These are phyloP conservation scores for Polylopha cassiicola DNA, from an alignment of 2,888 invertebrate species.

Conservation along the genomic window DNA sequence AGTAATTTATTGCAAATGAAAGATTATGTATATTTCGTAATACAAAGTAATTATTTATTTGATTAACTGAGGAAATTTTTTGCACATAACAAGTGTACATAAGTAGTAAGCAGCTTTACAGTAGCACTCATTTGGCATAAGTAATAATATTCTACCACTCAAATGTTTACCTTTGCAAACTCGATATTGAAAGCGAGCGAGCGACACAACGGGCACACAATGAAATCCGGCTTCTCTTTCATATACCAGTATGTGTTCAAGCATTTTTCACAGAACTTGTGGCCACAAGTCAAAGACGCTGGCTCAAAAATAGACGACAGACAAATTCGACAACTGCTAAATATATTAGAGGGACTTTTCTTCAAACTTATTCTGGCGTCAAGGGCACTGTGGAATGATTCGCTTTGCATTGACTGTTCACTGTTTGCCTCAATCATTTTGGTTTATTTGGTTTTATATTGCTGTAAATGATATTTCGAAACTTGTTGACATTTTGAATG, in stretches of 20 bases:
- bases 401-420: neutral
- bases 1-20: too few relatives aligned
- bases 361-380: slow-evolving; percentile 26
- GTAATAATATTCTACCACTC: neutral
- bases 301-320: slow-evolving; percentile 44
- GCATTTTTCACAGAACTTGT: slow-evolving; percentile 53
- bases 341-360: slow-evolving; percentile 28
- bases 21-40: too few relatives aligned
- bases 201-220: slow-evolving; percentile 56
- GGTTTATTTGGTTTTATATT: neutral
- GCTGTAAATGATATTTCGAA: neutral
- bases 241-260: slow-evolving; percentile 45
- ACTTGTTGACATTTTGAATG: neutral
- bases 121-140: too few relatives aligned
- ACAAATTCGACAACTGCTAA: slow-evolving; percentile 53
- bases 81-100: too few relatives aligned
- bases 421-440: slow-evolving; percentile 8
- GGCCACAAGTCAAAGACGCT: slow-evolving; percentile 49
- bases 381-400: neutral
- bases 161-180: slow-evolving; percentile 46
- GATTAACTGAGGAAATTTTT: too few relatives aligned
- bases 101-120: too few relatives aligned
- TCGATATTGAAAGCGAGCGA: slow-evolving; percentile 36
- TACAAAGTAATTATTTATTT: too few relatives aligned
- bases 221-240: slow-evolving; percentile 39